Evolutionary conservation across 1,140 invertebrate species (phyloP).

Genomic region (Drosophila repletoides): DNA sequence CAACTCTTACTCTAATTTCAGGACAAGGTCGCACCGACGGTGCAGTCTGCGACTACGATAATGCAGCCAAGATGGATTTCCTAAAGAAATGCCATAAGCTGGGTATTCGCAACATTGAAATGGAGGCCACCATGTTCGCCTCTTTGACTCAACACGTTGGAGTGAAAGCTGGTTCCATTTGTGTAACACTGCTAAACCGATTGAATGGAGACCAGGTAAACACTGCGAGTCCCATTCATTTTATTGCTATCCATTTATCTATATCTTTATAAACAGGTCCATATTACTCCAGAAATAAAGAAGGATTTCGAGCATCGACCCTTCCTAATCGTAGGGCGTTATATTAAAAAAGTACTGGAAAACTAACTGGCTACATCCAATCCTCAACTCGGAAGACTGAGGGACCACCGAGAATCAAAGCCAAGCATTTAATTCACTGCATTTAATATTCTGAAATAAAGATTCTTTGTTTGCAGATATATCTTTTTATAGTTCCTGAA

Average conservation of each 20-base stretch:
- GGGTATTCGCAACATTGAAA: constrained; percentile 97
- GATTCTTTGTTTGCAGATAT: background rate
- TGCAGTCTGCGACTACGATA: constrained; percentile 92
- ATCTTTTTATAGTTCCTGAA: constrained; percentile 45
- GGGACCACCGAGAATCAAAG: too few relatives aligned
- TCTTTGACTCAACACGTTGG: constrained; percentile 94
- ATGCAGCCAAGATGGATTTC: constrained; percentile 93
- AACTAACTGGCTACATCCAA: background rate
- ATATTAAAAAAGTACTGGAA: constrained; percentile 41
- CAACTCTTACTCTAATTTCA: constrained; percentile 78
- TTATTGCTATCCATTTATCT: background rate
- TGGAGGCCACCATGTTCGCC: constrained; percentile 96
- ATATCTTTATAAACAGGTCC: constrained; percentile 26
- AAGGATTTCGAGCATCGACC: constrained; percentile 64
- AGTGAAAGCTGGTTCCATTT: constrained; percentile 93
- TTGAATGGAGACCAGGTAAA: constrained; percentile 95
- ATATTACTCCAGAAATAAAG: constrained; percentile 52
- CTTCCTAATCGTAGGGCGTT: constrained; percentile 55
- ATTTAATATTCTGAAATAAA: too few relatives aligned
- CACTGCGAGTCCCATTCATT: background rate
- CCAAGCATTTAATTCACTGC: too few relatives aligned
- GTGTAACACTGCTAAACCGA: constrained; percentile 94
- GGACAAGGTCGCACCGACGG: constrained; percentile 95
- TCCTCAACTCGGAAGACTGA: too few relatives aligned
- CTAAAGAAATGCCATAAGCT: constrained; percentile 84